Evolutionary conservation across 1,140 invertebrate genomes (phyloP).

Genomic region (Drosophila asahinai): DNA sequence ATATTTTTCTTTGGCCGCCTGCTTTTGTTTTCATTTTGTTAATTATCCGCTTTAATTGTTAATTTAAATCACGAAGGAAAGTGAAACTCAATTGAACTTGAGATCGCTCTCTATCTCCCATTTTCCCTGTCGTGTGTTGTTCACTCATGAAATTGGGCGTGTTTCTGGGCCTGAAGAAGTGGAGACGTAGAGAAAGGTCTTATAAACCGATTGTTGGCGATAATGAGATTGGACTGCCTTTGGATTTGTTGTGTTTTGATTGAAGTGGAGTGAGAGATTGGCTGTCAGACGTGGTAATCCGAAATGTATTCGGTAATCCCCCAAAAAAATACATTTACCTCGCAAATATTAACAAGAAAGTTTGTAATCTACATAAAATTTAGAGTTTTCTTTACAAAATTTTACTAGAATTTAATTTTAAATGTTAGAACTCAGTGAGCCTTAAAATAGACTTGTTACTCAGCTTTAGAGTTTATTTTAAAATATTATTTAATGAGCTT

Average conservation of each 20-base stretch:
- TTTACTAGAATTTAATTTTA: too few relatives aligned
- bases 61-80: slow-evolving; percentile 71
- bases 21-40: slow-evolving; percentile 70
- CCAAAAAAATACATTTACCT: background rate
- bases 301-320: background rate
- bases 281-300: background rate
- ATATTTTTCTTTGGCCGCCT: slow-evolving; percentile 46
- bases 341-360: too few relatives aligned
- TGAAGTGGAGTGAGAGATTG: background rate
- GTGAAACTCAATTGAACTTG: slow-evolving; percentile 71
- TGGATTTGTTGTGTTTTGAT: slow-evolving; percentile 20
- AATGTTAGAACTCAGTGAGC: too few relatives aligned
- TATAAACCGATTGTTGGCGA: slow-evolving; percentile 43
- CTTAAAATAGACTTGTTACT: too few relatives aligned
- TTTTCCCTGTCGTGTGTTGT: slow-evolving; percentile 23
- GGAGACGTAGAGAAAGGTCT: slow-evolving; percentile 58
- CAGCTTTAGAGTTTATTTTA: background rate
- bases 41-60: slow-evolving; percentile 77
- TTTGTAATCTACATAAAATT: too few relatives aligned
- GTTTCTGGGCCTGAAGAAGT: slow-evolving; percentile 18
- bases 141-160: slow-evolving; percentile 57
- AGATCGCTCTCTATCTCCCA: slow-evolving; percentile 6
- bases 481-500: background rate
- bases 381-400: too few relatives aligned
- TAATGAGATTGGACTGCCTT: slow-evolving; percentile 30